These are phyloP conservation scores for Strongylocentrotus purpuratus DNA, from an alignment of 35 echinoderm and acorn worm genomes.

Conservation along the genomic window DNA sequence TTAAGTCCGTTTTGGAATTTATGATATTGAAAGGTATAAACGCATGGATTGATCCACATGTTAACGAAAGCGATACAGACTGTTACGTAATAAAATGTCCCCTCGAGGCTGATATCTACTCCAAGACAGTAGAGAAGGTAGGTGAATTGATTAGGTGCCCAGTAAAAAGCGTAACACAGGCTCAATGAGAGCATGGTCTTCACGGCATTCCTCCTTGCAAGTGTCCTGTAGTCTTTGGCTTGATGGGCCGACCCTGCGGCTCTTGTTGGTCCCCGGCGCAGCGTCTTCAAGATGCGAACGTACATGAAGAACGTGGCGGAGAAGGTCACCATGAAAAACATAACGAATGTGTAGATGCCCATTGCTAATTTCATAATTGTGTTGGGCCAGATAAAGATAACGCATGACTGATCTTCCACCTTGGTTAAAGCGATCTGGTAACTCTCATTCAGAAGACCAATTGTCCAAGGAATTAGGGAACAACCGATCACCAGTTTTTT, in stretches of 20 bases:
- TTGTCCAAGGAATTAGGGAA: slow-evolving; percentile 44
- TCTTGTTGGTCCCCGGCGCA: background rate
- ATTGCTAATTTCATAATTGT: background rate
- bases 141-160: slow-evolving; percentile 71
- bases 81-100: slow-evolving; percentile 43
- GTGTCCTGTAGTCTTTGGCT: background rate
- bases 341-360: slow-evolving; percentile 12
- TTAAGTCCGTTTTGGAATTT: slow-evolving; percentile 64
- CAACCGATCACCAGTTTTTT: background rate
- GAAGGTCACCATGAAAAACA: background rate
- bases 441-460: slow-evolving; percentile 44
- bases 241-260: background rate
- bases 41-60: slow-evolving; percentile 84
- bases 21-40: slow-evolving; percentile 80
- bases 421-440: background rate
- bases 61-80: slow-evolving; percentile 66
- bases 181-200: slow-evolving; percentile 71
- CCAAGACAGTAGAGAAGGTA: slow-evolving; percentile 73
- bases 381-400: background rate
- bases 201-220: slow-evolving; percentile 45
- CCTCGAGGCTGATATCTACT: slow-evolving; percentile 53
- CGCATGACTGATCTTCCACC: background rate
- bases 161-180: slow-evolving; percentile 56
- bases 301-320: background rate
- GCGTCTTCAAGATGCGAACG: background rate